Evolutionary conservation across 1,140 invertebrate genomes (phyloP).

Genomic region (Pentalonia nigronervosa): DNA sequence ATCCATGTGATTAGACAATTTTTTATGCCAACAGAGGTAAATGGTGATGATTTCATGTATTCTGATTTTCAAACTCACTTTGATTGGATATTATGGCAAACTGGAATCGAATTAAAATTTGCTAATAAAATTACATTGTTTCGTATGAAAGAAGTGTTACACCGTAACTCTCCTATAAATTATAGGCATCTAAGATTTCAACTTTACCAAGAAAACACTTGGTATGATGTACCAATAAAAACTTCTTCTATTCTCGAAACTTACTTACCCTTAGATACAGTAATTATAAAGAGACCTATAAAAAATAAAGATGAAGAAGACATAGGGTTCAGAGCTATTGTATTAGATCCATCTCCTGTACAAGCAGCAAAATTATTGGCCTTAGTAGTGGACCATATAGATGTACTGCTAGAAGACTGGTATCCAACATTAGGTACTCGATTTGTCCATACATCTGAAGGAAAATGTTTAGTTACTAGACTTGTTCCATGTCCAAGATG

Average conservation of each 20-base stretch:
- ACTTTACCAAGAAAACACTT: constrained; percentile 80
- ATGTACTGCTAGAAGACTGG: constrained; percentile 97
- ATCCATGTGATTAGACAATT: constrained; percentile 80
- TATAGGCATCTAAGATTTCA: constrained; percentile 64
- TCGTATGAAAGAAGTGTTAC: constrained; percentile 82
- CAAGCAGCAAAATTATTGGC: constrained; percentile 86
- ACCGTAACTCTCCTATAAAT: constrained; percentile 68
- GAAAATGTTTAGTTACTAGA: constrained; percentile 92
- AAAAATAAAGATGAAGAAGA: constrained; percentile 66
- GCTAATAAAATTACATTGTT: constrained; percentile 79
- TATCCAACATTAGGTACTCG: constrained; percentile 93
- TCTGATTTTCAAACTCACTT: constrained; percentile 66
- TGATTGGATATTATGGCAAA: constrained; percentile 96
- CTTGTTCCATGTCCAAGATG: constrained; percentile 92
- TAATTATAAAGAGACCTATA: constrained; percentile 74
- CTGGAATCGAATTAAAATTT: constrained; percentile 87
- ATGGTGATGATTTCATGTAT: constrained; percentile 55
- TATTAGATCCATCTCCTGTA: constrained; percentile 77
- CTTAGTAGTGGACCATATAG: constrained; percentile 94
- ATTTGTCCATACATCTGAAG: constrained; percentile 97
- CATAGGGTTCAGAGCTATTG: constrained; percentile 74
- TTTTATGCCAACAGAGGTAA: constrained; percentile 73
- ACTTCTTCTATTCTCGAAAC: constrained; percentile 89
- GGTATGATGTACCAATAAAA: constrained; percentile 84
- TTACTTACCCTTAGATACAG: constrained; percentile 79